Evolutionary conservation across 1,140 invertebrate species (phyloP), one percentile per base, ranked within the genome.

Genomic region (Medauroidea extradentata): DNA sequence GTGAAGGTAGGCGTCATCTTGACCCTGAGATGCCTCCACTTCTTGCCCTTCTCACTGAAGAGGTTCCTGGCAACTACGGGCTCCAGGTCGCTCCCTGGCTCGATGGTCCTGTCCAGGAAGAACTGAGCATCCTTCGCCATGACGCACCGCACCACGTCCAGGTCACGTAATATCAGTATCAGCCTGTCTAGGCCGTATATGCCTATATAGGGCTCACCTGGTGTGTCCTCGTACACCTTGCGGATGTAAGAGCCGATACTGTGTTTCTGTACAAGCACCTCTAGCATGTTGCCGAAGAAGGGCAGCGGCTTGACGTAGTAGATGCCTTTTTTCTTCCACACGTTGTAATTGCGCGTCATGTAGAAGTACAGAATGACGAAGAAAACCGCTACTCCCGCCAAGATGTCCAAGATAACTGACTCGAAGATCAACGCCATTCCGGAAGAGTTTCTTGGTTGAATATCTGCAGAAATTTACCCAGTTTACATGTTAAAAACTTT

Each of bases 1-100:
- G 78, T 76, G 59, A 81, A 81, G 0, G 74, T 73, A 1, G 77
- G 74, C 3, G 78, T 73, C 57, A 80, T 66, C 63, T 76, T 76
- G 14, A 67, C 55, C 14, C 75, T 69, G 14, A 81, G 62, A 25
- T 65, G 70, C 63, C 73, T 78, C 80, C 80, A 81, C 39, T 68
- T 63, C 19, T 4, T 42, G 16, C 61, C 61, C 7, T 18, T 25
- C 4, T 44, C 14, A 8, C 41, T 14, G 34, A 62, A 52, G 4
- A 62, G 18, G 49, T 54, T 23, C 1, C 19, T 51, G 3, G n/a
- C 55, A 2, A 55, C 14, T 11, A 42, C 13, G n/a, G 38, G 23
- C 1, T 71, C 72, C 59, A 78, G 69, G 55, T 75, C 76, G 49
- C 78, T 76, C 23, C 73, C 69, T 19, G 75, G 71, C 5, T 3